Base-by-base conservation (phyloP, 2,113 vertebrate genomes). In the Sander lucioperca region DNA sequence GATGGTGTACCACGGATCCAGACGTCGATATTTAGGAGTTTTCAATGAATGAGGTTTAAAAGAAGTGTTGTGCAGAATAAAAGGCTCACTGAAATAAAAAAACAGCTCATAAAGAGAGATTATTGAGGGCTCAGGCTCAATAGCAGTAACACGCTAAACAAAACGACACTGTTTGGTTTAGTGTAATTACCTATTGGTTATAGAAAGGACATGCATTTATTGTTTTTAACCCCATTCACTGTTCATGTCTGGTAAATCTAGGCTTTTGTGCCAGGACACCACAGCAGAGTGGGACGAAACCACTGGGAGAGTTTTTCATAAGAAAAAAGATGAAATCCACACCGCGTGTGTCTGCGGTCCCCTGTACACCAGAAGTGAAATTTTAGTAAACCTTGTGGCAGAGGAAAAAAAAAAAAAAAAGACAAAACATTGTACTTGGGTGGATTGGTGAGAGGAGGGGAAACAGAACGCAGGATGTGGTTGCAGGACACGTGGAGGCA, bases 341-440 rank as follows among this genome's bases (percentile, higher is more conserved):
- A 69, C 57, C 66, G 9, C 0, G 36, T 75, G 54, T 0, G 3
- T n/a, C 13, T 18, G 39, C 12, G 16, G 5, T 62, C 47, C 48
- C 54, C 27, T 6, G 2, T 1, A 51, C 57, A 80, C 47, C 47
- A 54, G 7, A 27, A 6, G 79, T 74, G 63, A 74, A 14, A 6
- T 13, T 33, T n/a, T 2, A 69, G 33, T 67, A 43, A 53, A 10
- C 2, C 12, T 19, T 36, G 10, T 21, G 47, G 19, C n/a, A 66
- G 39, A 9, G 39, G 36, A 27, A 27, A 3, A 33, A 50, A 79
- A 10, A 2, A 61, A 14, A 10, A 56, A 10, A 33, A 80, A 56
- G 8, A 30, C 0, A 30, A 14, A 18, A 61, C 1, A 1, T 25
- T 74, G 19, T 91, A 85, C 82, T 89, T 93, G 11, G 69, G 70